Base-by-base conservation (phyloP, 2,888 invertebrate species). In the Eupsilia transversa region DNA sequence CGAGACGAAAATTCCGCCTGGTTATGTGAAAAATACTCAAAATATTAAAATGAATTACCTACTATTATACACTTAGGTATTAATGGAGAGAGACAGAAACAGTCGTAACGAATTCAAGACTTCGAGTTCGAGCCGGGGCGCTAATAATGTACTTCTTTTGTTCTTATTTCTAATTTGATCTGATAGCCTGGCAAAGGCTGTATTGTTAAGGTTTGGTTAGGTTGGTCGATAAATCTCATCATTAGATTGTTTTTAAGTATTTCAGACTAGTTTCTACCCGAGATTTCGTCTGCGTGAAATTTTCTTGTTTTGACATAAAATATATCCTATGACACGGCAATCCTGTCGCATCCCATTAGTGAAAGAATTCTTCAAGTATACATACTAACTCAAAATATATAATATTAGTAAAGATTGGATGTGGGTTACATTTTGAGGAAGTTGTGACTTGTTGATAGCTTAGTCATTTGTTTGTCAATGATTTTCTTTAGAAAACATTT, bases 101-200 rank as follows among this genome's bases (percentile, higher is more conserved):
- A 54, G 52, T 46, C 60, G 12, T 77, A 69, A n/a, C n/a, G n/a
- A n/a, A 69, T 69, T 69, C 52, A 67, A 67, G 59, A 49, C 66
- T 27, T 35, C 35, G 38, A 35, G 27, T 52, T 68, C 30, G 14
- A 46, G 52, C 20, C 10, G n/a, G 20, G n/a, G 20, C 7, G 52
- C 52, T 69, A 68, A 52, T 43, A 52, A 52, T 59, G 60, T 20
- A 14, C n/a, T 70, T 54, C 52, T 69, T 69, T 76, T 77, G 54
- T 77, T 77, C 46, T 46, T 46, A 54, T 54, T 54, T 33, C 14
- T 38, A 69, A 70, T 76, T 77, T 35, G 35, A n/a, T 60, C 35
- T 38, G 46, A 38, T 17, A 69, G 43, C 38, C 72, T 59, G 35
- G 69, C n/a, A 72, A 71, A 59, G 57, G 46, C 41, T 68, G 27